Percentiles rank a stretch among this genome's conserved stretches.
Conservation (phyloP, 2,113 vertebrate species). For the Rhinogobius similis region DNA sequence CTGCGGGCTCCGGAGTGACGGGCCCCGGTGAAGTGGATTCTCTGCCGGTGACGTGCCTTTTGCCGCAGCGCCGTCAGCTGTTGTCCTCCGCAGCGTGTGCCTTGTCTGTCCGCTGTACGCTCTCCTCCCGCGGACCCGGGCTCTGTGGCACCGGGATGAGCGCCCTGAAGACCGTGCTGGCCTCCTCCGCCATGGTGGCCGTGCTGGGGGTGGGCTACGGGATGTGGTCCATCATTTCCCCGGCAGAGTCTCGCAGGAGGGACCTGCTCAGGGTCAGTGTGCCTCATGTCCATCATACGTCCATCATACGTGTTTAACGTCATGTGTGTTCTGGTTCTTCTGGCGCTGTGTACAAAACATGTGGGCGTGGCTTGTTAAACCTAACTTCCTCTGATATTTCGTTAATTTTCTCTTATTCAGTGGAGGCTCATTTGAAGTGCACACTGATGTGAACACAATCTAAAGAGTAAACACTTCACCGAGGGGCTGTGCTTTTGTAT, state of each 20-base stretch:
- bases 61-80: not conserved
- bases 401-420: no score
- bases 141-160: conserved; percentile 39
- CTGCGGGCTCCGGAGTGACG: not conserved
- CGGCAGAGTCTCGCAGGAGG: conserved; percentile 53
- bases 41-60: not conserved
- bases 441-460: no score
- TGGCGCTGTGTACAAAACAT: no score
- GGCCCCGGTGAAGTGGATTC: not conserved
- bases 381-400: no score
- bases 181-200: not conserved
- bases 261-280: conserved; percentile 63
- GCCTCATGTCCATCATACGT: no score
- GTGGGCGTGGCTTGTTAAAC: no score
- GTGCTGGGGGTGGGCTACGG: conserved; percentile 36
- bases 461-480: no score
- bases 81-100: not conserved
- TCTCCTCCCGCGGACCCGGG: not conserved
- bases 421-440: no score
- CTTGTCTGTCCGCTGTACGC: not conserved
- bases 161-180: conserved; percentile 36
- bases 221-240: conserved; percentile 56
- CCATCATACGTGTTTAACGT: no score
- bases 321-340: no score
- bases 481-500: no score